phyloP scores from a whole-genome alignment of 2,797 vertebrate genomes.

The Philypnodon macrostomus region DNA sequence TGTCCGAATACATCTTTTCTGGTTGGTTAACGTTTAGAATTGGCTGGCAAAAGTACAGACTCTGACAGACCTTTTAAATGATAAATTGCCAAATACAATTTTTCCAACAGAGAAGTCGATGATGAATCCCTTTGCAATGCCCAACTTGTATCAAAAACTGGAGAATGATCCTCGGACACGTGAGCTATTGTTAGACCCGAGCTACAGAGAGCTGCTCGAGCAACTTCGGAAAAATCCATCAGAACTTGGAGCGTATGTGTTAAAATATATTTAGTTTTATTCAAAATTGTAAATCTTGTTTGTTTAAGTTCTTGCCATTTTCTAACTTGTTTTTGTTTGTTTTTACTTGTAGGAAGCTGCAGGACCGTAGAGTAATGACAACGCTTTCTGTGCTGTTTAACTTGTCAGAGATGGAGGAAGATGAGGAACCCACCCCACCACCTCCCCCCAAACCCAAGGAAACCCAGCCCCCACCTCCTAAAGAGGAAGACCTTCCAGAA shows the following conservation, averaged over 20 bases:
- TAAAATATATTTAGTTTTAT: background rate
- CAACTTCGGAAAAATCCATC: constrained; percentile 85
- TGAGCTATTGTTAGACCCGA: constrained; percentile 82
- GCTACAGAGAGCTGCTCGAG: constrained; percentile 87
- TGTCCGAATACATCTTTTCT: constrained; percentile 16
- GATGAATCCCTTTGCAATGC: constrained; percentile 92
- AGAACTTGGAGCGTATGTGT: constrained; percentile 87
- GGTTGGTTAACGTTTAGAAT: constrained; percentile 17
- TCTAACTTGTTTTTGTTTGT: constrained; percentile 6
- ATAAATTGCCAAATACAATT: too few relatives aligned
- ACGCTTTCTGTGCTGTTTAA: constrained; percentile 92
- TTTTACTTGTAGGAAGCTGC: constrained; percentile 89
- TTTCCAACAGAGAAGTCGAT: constrained; percentile 82
- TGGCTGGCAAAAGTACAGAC: too few relatives aligned
- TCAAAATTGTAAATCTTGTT: background rate
- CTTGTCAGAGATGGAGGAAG: constrained; percentile 86
- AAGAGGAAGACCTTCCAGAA: constrained; percentile 89
- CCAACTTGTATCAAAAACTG: constrained; percentile 88
- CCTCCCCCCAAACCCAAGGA: constrained; percentile 82
- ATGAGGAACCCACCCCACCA: constrained; percentile 79
- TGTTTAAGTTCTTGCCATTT: background rate
- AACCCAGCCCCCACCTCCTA: constrained; percentile 80
- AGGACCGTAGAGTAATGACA: constrained; percentile 91
- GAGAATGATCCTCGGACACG: constrained; percentile 86
- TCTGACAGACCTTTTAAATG: too few relatives aligned